phyloP scores from a whole-genome alignment of 1,140 invertebrate genomes.

The Radopholus similis region DNA sequence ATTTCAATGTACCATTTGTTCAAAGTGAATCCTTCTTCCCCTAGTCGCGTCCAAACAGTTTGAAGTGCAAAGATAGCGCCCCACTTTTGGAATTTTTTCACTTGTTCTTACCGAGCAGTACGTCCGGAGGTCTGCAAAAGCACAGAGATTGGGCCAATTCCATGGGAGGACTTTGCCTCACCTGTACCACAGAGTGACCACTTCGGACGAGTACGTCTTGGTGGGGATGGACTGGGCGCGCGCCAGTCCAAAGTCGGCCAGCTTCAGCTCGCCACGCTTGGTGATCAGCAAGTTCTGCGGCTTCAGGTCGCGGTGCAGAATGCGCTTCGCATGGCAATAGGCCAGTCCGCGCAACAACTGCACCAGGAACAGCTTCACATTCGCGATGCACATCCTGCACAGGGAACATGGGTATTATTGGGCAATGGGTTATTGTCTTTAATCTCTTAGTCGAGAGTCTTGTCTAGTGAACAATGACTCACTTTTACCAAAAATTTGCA shows the following conservation, averaged over 20 bases:
- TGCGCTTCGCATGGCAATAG: constrained; percentile 70
- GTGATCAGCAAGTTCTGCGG: constrained; percentile 73
- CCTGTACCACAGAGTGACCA: constrained; percentile 72
- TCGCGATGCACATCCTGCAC: constrained; percentile 1
- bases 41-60: too few relatives aligned
- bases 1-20: too few relatives aligned
- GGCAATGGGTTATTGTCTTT: too few relatives aligned
- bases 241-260: constrained; percentile 75
- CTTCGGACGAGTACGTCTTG: constrained; percentile 74
- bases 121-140: constrained; percentile 68
- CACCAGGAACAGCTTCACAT: constrained; percentile 67
- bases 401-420: too few relatives aligned
- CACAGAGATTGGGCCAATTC: neutral
- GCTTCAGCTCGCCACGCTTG: constrained; percentile 70
- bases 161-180: neutral
- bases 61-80: too few relatives aligned
- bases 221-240: constrained; percentile 74
- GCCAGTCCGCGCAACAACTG: constrained; percentile 70
- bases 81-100: neutral
- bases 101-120: constrained; percentile 66
- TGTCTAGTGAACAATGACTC: too few relatives aligned
- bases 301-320: constrained; percentile 72
- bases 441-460: too few relatives aligned
- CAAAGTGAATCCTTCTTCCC: too few relatives aligned
- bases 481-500: too few relatives aligned